phyloP scores from a whole-genome alignment of 2,888 invertebrate genomes.

The Scelioninae gen. 2 region DNA sequence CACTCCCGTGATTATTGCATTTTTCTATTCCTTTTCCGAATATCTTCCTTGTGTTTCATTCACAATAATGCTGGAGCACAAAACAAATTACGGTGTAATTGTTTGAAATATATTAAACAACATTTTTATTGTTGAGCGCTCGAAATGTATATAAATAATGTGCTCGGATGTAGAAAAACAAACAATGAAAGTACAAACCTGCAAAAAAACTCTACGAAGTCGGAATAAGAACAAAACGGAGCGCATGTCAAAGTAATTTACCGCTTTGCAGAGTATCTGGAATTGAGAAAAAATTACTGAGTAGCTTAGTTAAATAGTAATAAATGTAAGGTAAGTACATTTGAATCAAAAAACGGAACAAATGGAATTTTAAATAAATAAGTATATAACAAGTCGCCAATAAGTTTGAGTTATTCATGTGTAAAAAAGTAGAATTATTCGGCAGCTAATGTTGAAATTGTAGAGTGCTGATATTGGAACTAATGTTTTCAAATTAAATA shows the following conservation, averaged over 20 bases:
- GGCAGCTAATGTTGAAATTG: no score
- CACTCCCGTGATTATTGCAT: slow-evolving; percentile 4
- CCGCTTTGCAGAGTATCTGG: background rate
- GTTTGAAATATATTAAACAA: no score
- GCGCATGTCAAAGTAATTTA: slow-evolving; percentile 19
- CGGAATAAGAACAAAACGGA: slow-evolving; percentile 15
- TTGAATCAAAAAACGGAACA: background rate
- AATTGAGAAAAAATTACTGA: background rate
- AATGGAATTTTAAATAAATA: background rate
- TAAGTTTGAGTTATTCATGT: no score
- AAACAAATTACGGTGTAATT: no score
- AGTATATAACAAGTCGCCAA: background rate
- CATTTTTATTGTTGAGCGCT: background rate
- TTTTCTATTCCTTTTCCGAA: no score
- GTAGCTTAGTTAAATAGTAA: slow-evolving; percentile 8
- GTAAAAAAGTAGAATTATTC: no score
- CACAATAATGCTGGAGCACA: no score
- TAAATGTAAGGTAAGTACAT: slow-evolving; percentile 2
- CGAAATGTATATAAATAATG: slow-evolving; percentile 15
- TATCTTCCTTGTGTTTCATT: no score
- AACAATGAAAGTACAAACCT: slow-evolving; percentile 3
- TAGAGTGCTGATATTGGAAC: no score
- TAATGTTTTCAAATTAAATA: no score
- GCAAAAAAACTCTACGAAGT: no score
- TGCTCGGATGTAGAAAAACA: slow-evolving; percentile 3